These are phyloP conservation scores for Tuta absoluta DNA, from an alignment of 2,888 invertebrate genomes.

Conservation along the genomic window DNA sequence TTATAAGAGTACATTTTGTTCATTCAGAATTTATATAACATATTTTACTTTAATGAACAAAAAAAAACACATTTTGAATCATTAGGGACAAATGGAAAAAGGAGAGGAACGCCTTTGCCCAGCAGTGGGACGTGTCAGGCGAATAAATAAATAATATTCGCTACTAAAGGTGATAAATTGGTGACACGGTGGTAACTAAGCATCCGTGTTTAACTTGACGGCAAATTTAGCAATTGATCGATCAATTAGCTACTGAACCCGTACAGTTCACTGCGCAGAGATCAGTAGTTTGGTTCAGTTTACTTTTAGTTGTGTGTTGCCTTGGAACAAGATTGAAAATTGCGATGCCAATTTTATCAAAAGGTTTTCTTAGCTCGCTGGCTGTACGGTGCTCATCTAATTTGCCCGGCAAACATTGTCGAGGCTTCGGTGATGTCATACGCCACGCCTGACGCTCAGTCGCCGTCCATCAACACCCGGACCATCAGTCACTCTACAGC, in stretches of 20 bases:
- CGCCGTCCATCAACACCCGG: conserved; percentile 49
- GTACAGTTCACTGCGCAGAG: not conserved
- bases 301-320: not conserved
- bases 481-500: conserved; percentile 43
- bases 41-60: no score
- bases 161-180: conserved; percentile 7
- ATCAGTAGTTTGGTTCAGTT: not conserved
- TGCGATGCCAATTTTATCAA: not conserved
- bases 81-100: no score
- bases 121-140: no score
- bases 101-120: no score
- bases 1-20: no score
- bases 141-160: not conserved
- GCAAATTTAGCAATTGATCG: conserved; percentile 43
- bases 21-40: no score
- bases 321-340: not conserved
- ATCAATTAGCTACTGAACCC: conserved; percentile 42
- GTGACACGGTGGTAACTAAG: not conserved
- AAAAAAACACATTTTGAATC: no score
- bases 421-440: conserved; percentile 50
- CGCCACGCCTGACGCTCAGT: conserved; percentile 45
- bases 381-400: conserved; percentile 46
- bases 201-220: conserved; percentile 12
- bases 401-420: conserved; percentile 52
- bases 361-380: conserved; percentile 10